phyloP scores from a whole-genome alignment of 2,797 vertebrate species.

The Ptychobarbus kaznakovi region DNA sequence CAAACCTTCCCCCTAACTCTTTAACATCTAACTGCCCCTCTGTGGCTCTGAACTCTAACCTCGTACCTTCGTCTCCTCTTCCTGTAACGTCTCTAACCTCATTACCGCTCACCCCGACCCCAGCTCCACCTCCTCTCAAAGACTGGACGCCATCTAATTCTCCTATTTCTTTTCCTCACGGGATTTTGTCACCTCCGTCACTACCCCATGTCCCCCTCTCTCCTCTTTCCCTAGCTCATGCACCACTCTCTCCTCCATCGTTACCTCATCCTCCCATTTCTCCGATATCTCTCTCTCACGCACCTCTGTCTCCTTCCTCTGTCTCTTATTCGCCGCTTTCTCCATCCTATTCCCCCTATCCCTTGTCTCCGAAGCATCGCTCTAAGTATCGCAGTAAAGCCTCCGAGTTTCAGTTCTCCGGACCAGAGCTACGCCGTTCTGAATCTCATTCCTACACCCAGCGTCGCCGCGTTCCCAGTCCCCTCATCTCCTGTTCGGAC shows the following conservation, averaged over 20 bases:
- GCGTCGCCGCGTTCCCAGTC: conserved; percentile 88
- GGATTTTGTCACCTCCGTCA: conserved; percentile 59
- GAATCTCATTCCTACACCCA: conserved; percentile 68
- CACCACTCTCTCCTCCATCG: conserved; percentile 58
- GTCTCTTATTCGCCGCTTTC: conserved; percentile 75
- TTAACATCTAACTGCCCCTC: conserved; percentile 35
- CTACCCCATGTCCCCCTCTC: conserved; percentile 59
- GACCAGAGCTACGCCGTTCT: conserved; percentile 74
- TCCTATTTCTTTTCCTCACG: conserved; percentile 56
- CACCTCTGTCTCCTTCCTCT: conserved; percentile 61
- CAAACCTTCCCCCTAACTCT: conserved; percentile 75
- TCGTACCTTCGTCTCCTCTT: conserved; percentile 36
- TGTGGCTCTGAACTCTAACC: conserved; percentile 39
- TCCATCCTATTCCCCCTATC: conserved; percentile 80
- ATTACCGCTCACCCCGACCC: conserved; percentile 68
- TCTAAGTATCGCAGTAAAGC: conserved; percentile 80
- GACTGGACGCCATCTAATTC: conserved; percentile 71
- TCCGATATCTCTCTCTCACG: conserved; percentile 59
- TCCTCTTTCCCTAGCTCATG: conserved; percentile 56
- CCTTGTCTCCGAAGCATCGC: conserved; percentile 83
- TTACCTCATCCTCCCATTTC: conserved; percentile 52
- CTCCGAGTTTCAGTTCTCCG: conserved; percentile 79
- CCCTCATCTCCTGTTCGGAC: conserved; percentile 87
- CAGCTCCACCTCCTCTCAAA: conserved; percentile 63
- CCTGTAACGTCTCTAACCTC: conserved; percentile 57